A percentile compares a stretch with the other conserved stretches of the same genome.
Conservation (phyloP, 2,797 vertebrate species). For the Phylloscopus collybita region DNA sequence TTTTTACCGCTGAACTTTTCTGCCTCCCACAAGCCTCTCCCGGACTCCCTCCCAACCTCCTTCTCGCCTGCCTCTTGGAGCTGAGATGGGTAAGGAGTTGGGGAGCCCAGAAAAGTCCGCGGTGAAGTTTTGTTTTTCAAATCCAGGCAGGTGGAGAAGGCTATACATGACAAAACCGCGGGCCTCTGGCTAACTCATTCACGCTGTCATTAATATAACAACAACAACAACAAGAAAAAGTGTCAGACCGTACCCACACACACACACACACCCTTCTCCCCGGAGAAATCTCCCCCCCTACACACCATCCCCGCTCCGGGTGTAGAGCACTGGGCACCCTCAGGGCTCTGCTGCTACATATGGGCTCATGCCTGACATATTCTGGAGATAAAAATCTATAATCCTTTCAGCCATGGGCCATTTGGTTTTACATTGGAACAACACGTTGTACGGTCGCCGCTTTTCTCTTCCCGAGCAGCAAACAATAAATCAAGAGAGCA, state of each 20-base stretch:
- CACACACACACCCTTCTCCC: no score
- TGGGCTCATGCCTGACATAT: not conserved
- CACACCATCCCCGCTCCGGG: not conserved
- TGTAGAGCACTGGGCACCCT: not conserved
- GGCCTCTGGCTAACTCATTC: not conserved
- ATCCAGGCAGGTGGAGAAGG: not conserved
- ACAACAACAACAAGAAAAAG: not conserved
- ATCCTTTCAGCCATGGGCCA: constrained; percentile 35
- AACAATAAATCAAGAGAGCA: constrained; percentile 80
- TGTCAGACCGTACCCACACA: not conserved
- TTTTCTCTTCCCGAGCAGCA: constrained; percentile 35
- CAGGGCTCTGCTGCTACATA: not conserved
- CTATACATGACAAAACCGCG: not conserved
- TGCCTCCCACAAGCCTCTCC: not conserved
- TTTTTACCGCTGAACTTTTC: not conserved
- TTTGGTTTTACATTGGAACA: constrained; percentile 41
- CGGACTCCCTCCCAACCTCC: not conserved
- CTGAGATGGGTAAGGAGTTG: not conserved
- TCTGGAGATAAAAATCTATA: constrained; percentile 41
- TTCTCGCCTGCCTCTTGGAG: not conserved
- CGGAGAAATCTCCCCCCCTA: not conserved
- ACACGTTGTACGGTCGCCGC: constrained; percentile 10
- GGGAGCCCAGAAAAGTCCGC: not conserved
- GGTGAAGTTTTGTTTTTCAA: constrained; percentile 17
- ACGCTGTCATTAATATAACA: not conserved